Percentiles rank a stretch among this genome's conserved stretches.
Conservation (phyloP, 2,888 invertebrate genomes). For the Amblyjoppa proteus region DNA sequence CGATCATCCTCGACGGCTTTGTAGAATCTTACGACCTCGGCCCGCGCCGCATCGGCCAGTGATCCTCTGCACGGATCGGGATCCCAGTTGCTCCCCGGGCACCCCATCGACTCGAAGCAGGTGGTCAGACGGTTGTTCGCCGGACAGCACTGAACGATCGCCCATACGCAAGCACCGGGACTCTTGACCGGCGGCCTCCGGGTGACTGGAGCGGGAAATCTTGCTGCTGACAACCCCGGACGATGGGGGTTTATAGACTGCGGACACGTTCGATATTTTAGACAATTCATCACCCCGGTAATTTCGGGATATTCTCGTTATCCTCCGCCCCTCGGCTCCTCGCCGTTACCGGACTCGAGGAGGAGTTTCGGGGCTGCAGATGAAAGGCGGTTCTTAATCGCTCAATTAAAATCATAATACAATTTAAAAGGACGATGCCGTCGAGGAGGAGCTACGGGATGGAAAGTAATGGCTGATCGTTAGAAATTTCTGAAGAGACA, state of each 20-base stretch:
- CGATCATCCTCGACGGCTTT: constrained; percentile 59
- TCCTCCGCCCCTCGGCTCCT: constrained; percentile 8
- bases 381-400: constrained; percentile 19
- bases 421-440: neutral
- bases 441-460: neutral
- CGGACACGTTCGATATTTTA: constrained; percentile 21
- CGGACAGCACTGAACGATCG: constrained; percentile 91
- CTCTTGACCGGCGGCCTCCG: constrained; percentile 83
- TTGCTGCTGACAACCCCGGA: constrained; percentile 71
- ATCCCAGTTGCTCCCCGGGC: constrained; percentile 91
- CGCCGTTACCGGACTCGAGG: neutral
- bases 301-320: constrained; percentile 19
- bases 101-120: constrained; percentile 91
- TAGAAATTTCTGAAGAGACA: neutral
- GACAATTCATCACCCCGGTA: constrained; percentile 42
- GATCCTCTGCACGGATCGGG: constrained; percentile 89
- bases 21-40: constrained; percentile 77
- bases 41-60: constrained; percentile 86
- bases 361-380: constrained; percentile 1
- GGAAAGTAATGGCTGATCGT: constrained; percentile 11
- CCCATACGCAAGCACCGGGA: constrained; percentile 90
- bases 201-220: constrained; percentile 84
- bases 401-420: constrained; percentile 4
- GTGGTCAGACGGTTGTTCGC: constrained; percentile 78
- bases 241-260: constrained; percentile 78